phyloP scores from a whole-genome alignment of 2,797 vertebrate genomes.

The Pagetopsis macropterus region DNA sequence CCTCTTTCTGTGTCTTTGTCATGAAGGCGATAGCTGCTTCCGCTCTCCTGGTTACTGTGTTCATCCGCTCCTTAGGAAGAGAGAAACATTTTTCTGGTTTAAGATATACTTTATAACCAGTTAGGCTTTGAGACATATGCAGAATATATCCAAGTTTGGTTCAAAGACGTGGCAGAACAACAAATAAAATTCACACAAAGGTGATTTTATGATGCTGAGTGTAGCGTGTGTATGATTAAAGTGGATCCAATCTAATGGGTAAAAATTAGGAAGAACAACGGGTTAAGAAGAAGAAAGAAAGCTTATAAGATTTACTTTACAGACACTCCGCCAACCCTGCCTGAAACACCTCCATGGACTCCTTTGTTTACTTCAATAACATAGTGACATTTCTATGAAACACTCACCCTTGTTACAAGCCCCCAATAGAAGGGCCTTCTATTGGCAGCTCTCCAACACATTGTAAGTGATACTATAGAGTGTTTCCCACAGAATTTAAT shows the following conservation, averaged over 20 bases:
- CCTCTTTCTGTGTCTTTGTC: conserved; percentile 44
- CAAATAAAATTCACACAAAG: not conserved
- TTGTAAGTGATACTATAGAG: too few species aligned
- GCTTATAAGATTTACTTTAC: not conserved
- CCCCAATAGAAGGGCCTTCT: too few species aligned
- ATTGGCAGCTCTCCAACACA: too few species aligned
- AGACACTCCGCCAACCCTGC: too few species aligned
- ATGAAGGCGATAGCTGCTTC: conserved; percentile 64
- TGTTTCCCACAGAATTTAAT: too few species aligned
- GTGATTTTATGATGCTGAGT: not conserved
- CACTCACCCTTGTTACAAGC: too few species aligned
- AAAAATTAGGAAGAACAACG: not conserved
- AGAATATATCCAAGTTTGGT: not conserved
- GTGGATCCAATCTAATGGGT: not conserved
- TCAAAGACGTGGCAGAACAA: not conserved
- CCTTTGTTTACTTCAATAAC: too few species aligned
- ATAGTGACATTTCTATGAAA: too few species aligned
- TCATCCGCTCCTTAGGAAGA: conserved; percentile 65
- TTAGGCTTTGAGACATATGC: not conserved
- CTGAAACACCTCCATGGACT: too few species aligned
- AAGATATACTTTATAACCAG: not conserved
- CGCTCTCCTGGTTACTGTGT: conserved; percentile 63
- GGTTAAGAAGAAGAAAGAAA: not conserved
- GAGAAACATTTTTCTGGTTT: not conserved
- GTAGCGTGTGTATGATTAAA: not conserved